Conservation (phyloP, 2,797 vertebrate species). For the Lateolabrax maculatus region DNA sequence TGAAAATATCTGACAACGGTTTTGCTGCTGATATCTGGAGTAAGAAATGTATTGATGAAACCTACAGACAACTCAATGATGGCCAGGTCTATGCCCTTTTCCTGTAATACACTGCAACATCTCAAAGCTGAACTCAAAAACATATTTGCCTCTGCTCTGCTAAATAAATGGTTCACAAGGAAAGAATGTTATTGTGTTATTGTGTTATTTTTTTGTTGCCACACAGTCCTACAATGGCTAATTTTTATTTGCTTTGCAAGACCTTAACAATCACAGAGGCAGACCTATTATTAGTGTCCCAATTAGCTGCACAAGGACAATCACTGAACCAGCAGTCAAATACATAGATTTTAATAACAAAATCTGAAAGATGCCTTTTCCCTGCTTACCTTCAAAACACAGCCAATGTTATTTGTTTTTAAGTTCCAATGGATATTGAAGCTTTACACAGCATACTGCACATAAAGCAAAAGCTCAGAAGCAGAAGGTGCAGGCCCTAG, state of each 20-base stretch:
- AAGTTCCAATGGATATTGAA: slow-evolving; percentile 2
- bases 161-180: slow-evolving; percentile 5
- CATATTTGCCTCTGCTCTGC: slow-evolving; percentile 13
- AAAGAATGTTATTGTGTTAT: not conserved
- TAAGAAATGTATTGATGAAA: slow-evolving; percentile 42
- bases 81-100: slow-evolving; percentile 6
- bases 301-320: not conserved
- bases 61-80: slow-evolving; percentile 31
- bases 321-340: slow-evolving; percentile 12
- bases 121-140: slow-evolving; percentile 6
- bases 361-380: slow-evolving; percentile 11
- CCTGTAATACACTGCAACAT: slow-evolving; percentile 1
- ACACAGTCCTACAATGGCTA: not conserved
- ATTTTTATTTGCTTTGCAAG: slow-evolving; percentile 7
- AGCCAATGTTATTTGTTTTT: not conserved
- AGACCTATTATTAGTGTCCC: not conserved
- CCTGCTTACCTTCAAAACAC: not conserved
- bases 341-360: not conserved
- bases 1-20: slow-evolving; percentile 25
- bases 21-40: slow-evolving; percentile 15
- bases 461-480: not conserved
- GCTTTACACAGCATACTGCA: not conserved
- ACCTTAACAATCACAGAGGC: slow-evolving; percentile 1
- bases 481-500: not conserved
- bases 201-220: not conserved